Evolutionary conservation across 1,140 invertebrate species (phyloP).

Genomic region (Zaprionus davidi): DNA sequence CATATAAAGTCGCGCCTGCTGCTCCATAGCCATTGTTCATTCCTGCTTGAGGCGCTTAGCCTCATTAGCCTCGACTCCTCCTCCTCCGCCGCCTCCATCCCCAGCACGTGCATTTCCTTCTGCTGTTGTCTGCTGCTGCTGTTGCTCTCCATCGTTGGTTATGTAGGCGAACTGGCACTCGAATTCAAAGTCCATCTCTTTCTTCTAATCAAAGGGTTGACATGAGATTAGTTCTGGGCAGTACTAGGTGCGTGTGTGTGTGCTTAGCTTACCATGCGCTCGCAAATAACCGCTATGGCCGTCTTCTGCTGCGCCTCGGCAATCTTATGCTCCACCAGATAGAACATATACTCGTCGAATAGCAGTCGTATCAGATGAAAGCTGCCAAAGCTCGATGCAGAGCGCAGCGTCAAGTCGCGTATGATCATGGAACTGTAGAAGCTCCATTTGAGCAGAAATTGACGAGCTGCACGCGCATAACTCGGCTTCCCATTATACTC

Average conservation of each 20-base stretch:
- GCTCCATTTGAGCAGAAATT: conserved; percentile 99
- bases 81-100: background rate
- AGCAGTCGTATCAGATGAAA: conserved; percentile 99
- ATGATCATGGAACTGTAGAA: conserved; percentile 99
- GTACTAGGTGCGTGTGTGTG: background rate
- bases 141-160: conserved; percentile 67
- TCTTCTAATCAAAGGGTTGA: conserved; percentile 62
- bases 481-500: conserved; percentile 93
- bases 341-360: conserved; percentile 99
- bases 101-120: background rate
- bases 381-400: conserved; percentile 98
- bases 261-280: conserved; percentile 70
- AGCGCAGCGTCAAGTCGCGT: conserved; percentile 96
- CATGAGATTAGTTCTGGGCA: conserved; percentile 14
- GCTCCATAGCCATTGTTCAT: conserved; percentile 50
- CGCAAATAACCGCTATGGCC: conserved; percentile 95
- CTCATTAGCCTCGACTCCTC: conserved; percentile 43
- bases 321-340: conserved; percentile 98
- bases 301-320: conserved; percentile 95
- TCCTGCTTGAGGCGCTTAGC: conserved; percentile 80
- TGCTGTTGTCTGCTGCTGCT: conserved; percentile 18
- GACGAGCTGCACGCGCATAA: conserved; percentile 95
- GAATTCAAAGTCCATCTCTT: conserved; percentile 81
- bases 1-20: conserved; percentile 5
- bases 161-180: conserved; percentile 82